phyloP scores from a whole-genome alignment of 2,888 invertebrate genomes.

The Theodoxus fluviatilis region DNA sequence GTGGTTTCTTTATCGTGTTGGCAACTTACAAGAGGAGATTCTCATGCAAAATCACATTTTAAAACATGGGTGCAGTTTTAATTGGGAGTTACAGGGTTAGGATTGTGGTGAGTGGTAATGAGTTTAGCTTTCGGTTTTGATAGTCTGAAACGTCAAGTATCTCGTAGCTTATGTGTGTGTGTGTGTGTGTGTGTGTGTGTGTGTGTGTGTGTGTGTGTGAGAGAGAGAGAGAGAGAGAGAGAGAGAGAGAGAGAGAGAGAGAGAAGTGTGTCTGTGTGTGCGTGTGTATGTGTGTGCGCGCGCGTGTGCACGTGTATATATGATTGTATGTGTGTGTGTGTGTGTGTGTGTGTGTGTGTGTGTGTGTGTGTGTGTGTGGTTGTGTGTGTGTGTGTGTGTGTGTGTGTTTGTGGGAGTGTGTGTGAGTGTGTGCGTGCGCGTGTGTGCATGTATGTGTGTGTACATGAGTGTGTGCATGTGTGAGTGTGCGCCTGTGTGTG shows the following conservation, averaged over 20 bases:
- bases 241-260: not conserved
- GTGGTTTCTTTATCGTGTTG: too few species aligned
- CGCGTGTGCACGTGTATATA: not conserved
- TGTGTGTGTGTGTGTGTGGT: not conserved
- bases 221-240: not conserved
- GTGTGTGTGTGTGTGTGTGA: slow-evolving; percentile 19
- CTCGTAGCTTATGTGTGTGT: not conserved
- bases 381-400: not conserved
- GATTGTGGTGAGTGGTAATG: too few species aligned
- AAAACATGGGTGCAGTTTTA: too few species aligned
- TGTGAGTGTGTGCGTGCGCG: not conserved
- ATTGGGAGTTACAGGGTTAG: too few species aligned
- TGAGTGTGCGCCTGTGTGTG: not conserved
- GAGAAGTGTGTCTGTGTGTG: not conserved
- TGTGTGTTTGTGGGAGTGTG: not conserved
- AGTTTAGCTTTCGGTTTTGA: too few species aligned
- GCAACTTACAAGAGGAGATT: too few species aligned
- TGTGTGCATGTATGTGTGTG: slow-evolving; percentile 11
- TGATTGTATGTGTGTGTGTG: not conserved
- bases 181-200: slow-evolving; percentile 19
- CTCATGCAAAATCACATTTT: too few species aligned
- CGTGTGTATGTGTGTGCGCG: not conserved
- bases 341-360: not conserved
- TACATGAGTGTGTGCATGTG: not conserved
- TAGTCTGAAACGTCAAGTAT: too few species aligned